Conservation (phyloP, 2,113 vertebrate species). For the Tupaia chinensis region DNA sequence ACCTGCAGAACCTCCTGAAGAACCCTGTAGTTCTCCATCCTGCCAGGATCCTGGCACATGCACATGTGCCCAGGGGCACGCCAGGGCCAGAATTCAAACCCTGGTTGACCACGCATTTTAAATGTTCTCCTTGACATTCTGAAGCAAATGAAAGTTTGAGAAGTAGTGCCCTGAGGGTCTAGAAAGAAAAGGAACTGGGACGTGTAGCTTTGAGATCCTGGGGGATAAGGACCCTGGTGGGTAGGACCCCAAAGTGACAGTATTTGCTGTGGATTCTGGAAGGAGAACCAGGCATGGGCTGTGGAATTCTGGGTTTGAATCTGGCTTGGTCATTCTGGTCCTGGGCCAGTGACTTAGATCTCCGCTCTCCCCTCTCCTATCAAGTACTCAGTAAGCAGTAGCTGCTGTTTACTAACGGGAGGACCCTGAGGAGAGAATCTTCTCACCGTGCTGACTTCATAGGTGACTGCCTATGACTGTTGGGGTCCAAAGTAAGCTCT, state of each 20-base stretch:
- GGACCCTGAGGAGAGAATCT: background rate
- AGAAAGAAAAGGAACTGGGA: background rate
- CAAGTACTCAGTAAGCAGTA: background rate
- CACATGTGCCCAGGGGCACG: too few species aligned
- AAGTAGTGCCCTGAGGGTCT: background rate
- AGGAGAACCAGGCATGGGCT: accelerated
- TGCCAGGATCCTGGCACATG: too few species aligned
- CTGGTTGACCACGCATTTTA: background rate
- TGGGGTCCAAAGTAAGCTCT: background rate
- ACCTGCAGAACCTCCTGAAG: too few species aligned
- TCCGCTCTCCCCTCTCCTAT: too few species aligned
- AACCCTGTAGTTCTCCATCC: too few species aligned
- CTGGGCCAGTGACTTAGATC: accelerated
- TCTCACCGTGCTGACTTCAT: background rate
- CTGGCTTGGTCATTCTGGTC: background rate
- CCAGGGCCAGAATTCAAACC: too few species aligned
- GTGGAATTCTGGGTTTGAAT: background rate
- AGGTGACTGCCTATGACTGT: background rate
- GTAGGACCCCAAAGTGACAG: background rate
- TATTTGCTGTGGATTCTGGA: accelerated
- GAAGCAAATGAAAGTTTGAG: background rate
- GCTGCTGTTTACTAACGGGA: background rate
- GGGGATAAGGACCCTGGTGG: background rate
- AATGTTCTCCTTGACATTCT: background rate
- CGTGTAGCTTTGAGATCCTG: background rate